phyloP scores from a whole-genome alignment of 2,888 invertebrate species.

The Dryocosmus kuriphilus region DNA sequence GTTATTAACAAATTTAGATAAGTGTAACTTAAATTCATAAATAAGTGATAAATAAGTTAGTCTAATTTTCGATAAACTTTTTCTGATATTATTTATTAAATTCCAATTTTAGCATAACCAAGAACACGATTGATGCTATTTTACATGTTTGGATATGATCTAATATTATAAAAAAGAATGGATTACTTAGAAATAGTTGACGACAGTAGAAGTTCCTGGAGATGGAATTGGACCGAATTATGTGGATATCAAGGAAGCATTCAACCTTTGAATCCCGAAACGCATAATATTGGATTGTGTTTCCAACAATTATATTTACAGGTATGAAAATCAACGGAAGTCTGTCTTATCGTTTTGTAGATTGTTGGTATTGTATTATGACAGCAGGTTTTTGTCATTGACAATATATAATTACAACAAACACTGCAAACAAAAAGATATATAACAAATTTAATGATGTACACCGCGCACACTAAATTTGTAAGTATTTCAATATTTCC shows the following conservation, averaged over 20 bases:
- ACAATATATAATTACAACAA: too few relatives aligned
- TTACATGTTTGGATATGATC: background rate
- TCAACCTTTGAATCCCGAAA: slow-evolving; percentile 83
- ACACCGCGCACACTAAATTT: too few relatives aligned
- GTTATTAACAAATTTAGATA: background rate
- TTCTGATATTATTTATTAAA: background rate
- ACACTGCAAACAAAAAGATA: too few relatives aligned
- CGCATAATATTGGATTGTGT: slow-evolving; percentile 89
- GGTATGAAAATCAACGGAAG: slow-evolving; percentile 54
- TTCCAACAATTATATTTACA: slow-evolving; percentile 89
- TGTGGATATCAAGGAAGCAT: slow-evolving; percentile 86
- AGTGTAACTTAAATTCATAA: background rate
- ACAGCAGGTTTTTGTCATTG: too few relatives aligned
- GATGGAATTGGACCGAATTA: slow-evolving; percentile 87
- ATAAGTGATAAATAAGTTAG: background rate
- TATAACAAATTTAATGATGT: too few relatives aligned
- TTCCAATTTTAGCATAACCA: background rate
- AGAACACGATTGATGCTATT: background rate
- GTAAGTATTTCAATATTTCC: background rate
- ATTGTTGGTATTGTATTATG: too few relatives aligned
- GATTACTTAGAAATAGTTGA: slow-evolving; percentile 40
- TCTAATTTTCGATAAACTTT: background rate
- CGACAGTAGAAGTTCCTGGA: slow-evolving; percentile 61
- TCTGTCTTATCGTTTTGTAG: too few relatives aligned
- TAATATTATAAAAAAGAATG: slow-evolving; percentile 42